Conservation (phyloP, 64 coral and sea anemone species). For the Acropora tenuis region DNA sequence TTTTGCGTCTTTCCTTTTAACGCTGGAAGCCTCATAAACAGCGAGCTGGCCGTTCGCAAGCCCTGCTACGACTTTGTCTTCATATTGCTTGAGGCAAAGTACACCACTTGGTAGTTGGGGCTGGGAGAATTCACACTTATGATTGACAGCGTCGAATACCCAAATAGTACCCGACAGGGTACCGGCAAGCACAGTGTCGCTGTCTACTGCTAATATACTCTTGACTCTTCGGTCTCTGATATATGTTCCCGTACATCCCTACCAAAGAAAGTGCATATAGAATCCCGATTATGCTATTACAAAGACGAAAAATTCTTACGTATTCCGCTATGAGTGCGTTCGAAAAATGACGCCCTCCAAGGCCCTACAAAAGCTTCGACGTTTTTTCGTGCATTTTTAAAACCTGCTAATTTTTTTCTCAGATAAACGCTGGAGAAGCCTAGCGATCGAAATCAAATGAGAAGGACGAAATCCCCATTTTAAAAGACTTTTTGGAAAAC, state of each 20-base stretch:
- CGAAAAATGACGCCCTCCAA: too few relatives aligned
- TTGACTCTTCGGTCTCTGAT: conserved; percentile 86
- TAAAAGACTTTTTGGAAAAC: too few relatives aligned
- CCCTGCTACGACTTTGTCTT: conserved; percentile 71
- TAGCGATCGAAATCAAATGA: too few relatives aligned
- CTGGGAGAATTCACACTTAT: conserved; percentile 59
- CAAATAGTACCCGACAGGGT: conserved; percentile 89
- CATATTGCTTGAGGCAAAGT: conserved; percentile 73
- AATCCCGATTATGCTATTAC: too few relatives aligned
- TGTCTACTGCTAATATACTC: conserved; percentile 76
- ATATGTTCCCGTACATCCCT: conserved; percentile 93
- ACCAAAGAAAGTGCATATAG: neutral
- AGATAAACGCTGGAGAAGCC: too few relatives aligned
- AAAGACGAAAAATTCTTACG: too few relatives aligned
- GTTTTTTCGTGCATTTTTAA: too few relatives aligned
- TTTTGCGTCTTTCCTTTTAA: conserved; percentile 40
- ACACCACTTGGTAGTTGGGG: conserved; percentile 69
- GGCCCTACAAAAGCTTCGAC: too few relatives aligned
- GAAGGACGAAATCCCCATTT: too few relatives aligned
- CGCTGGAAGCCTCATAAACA: conserved; percentile 53
- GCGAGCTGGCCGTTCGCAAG: conserved; percentile 88
- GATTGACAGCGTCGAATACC: conserved; percentile 84
- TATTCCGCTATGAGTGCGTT: too few relatives aligned
- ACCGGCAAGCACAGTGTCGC: conserved; percentile 83
- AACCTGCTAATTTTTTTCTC: too few relatives aligned